A percentile compares a stretch with the other conserved stretches of the same genome.
phyloP scores from a whole-genome alignment of 2,888 invertebrate species.

The Ophion slaviceki region DNA sequence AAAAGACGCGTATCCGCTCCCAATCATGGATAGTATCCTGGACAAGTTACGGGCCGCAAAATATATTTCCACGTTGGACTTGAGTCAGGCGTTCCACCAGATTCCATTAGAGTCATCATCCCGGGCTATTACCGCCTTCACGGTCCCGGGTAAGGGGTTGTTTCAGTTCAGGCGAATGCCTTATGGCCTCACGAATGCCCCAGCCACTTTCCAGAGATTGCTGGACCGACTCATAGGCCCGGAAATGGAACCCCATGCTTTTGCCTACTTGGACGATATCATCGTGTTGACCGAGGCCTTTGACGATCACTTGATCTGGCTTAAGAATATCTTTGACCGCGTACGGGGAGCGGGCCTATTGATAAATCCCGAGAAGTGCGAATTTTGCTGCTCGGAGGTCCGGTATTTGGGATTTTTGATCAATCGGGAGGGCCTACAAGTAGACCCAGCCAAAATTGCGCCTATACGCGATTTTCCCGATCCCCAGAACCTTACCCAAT shows the following conservation, averaged over 20 bases:
- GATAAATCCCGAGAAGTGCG: slow-evolving; percentile 32
- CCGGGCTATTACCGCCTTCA: slow-evolving; percentile 1
- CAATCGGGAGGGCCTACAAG: slow-evolving; percentile 15
- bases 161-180: slow-evolving; percentile 22
- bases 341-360: slow-evolving; percentile 18
- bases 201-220: slow-evolving; percentile 16
- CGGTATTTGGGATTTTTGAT: slow-evolving; percentile 35
- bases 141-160: background rate
- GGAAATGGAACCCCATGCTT: slow-evolving; percentile 23
- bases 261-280: slow-evolving; percentile 11
- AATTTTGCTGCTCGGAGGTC: slow-evolving; percentile 37
- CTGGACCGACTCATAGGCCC: background rate
- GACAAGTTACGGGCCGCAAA: slow-evolving; percentile 66
- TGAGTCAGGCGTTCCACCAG: slow-evolving; percentile 14
- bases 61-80: background rate
- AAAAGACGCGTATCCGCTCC: slow-evolving; percentile 49
- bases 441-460: slow-evolving; percentile 19
- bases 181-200: slow-evolving; percentile 3
- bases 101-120: background rate
- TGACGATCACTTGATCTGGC: slow-evolving; percentile 7
- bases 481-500: background rate
- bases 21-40: slow-evolving; percentile 67
- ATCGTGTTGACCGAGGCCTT: background rate
- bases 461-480: slow-evolving; percentile 16
- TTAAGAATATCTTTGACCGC: slow-evolving; percentile 20